Percentiles rank a stretch among this genome's conserved stretches.
These are phyloP conservation scores for Falco concolor DNA, from an alignment of 2,797 vertebrate genomes.

Conservation along the genomic window DNA sequence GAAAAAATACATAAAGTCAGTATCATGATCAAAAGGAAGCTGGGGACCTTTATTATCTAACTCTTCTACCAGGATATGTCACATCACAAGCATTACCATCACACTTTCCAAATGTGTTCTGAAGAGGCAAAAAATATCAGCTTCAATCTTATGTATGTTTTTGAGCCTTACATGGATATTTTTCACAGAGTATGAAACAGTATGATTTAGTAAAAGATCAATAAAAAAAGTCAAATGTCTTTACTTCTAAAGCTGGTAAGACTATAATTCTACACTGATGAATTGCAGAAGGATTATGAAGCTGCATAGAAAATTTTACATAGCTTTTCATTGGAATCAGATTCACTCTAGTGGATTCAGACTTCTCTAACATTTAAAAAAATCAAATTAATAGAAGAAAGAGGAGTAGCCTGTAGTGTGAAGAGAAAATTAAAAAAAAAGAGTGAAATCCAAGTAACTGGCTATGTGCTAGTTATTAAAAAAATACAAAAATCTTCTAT, in stretches of 20 bases:
- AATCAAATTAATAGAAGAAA: background rate
- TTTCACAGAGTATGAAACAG: background rate
- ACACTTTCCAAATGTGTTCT: background rate
- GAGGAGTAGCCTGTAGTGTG: background rate
- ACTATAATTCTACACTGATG: background rate
- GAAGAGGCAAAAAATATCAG: background rate
- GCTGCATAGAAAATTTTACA: background rate
- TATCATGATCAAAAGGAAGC: background rate
- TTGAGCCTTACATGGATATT: background rate
- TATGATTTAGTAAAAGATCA: background rate
- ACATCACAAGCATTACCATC: background rate
- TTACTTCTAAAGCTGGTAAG: background rate
- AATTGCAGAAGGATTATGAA: background rate
- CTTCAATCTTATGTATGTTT: background rate
- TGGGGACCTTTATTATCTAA: background rate
- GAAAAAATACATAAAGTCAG: background rate
- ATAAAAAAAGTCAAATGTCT: background rate
- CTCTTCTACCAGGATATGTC: background rate
- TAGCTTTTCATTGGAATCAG: background rate
- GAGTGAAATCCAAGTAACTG: background rate
- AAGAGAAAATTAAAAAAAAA: background rate
- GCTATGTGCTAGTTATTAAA: background rate
- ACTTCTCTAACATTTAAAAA: background rate
- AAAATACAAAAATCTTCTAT: rapidly evolving
- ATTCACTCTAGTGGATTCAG: background rate